Evolutionary conservation across 1,140 invertebrate genomes (phyloP).

Genomic region (Drosophila bipectinata): DNA sequence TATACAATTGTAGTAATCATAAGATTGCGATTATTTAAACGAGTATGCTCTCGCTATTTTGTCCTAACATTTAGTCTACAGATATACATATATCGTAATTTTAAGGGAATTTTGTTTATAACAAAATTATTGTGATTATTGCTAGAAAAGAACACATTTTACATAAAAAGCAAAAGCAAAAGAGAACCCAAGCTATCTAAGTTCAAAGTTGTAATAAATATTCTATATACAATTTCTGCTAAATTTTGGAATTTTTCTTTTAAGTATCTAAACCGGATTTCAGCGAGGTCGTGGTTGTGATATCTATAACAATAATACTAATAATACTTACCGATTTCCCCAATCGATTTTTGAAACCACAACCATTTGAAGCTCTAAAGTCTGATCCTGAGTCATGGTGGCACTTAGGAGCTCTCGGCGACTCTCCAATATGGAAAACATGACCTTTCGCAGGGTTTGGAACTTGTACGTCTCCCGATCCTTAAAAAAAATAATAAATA

Average conservation of each 20-base stretch:
- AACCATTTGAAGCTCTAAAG: slow-evolving; percentile 91
- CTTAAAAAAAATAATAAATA: slow-evolving; percentile 84
- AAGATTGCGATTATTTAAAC: slow-evolving; percentile 44
- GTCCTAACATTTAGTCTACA: slow-evolving; percentile 79
- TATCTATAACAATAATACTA: not conserved
- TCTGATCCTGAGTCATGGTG: slow-evolving; percentile 95
- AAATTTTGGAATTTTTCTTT: not conserved
- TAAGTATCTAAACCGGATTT: not conserved
- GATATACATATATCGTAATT: slow-evolving; percentile 70
- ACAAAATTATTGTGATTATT: slow-evolving; percentile 83
- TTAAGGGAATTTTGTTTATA: slow-evolving; percentile 81
- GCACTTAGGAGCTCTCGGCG: slow-evolving; percentile 92
- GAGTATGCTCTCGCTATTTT: slow-evolving; percentile 77
- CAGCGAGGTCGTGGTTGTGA: not conserved
- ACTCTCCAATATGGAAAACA: slow-evolving; percentile 94
- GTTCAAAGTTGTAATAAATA: slow-evolving; percentile 80
- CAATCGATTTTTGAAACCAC: slow-evolving; percentile 96
- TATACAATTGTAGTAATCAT: slow-evolving; percentile 68
- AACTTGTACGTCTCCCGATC: slow-evolving; percentile 93
- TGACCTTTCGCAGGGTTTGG: slow-evolving; percentile 92
- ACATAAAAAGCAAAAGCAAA: slow-evolving; percentile 74
- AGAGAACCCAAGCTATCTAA: slow-evolving; percentile 70
- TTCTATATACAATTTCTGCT: slow-evolving; percentile 56
- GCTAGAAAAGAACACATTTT: slow-evolving; percentile 82
- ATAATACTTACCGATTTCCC: slow-evolving; percentile 95